Conservation (phyloP, 2,797 vertebrate species). For the Premnoplex brunnescens region DNA sequence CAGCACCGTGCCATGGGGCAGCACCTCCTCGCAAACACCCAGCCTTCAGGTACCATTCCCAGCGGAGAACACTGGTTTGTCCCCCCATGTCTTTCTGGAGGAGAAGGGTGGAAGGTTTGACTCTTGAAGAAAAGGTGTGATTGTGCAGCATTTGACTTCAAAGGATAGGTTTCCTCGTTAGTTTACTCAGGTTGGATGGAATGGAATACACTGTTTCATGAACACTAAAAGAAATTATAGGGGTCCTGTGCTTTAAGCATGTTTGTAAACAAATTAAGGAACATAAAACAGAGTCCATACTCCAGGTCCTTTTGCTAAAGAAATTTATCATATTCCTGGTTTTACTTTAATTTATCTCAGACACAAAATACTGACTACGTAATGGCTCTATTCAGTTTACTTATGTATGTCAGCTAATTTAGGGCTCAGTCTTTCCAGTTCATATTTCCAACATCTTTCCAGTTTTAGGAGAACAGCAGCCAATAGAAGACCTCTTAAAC, state of each 20-base stretch:
- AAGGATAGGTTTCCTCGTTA: background rate
- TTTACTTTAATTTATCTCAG: background rate
- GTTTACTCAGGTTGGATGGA: background rate
- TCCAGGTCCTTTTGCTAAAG: background rate
- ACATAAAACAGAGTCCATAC: background rate
- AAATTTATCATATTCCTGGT: background rate
- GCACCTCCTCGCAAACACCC: background rate
- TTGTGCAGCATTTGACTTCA: background rate
- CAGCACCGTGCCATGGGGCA: background rate
- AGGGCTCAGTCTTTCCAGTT: background rate
- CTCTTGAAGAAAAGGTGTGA: background rate
- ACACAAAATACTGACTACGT: background rate
- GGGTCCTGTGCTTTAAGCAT: background rate
- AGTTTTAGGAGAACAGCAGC: background rate
- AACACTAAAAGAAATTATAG: background rate
- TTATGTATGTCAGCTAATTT: background rate
- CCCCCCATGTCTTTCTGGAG: background rate
- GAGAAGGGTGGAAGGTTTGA: background rate
- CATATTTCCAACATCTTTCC: background rate
- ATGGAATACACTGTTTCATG: background rate
- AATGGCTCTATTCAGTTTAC: background rate
- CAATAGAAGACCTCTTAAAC: background rate
- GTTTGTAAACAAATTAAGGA: background rate
- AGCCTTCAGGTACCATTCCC: background rate
- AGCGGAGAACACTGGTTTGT: background rate